Conservation (phyloP, 1,140 invertebrate species). For the Maconellicoccus hirsutus region DNA sequence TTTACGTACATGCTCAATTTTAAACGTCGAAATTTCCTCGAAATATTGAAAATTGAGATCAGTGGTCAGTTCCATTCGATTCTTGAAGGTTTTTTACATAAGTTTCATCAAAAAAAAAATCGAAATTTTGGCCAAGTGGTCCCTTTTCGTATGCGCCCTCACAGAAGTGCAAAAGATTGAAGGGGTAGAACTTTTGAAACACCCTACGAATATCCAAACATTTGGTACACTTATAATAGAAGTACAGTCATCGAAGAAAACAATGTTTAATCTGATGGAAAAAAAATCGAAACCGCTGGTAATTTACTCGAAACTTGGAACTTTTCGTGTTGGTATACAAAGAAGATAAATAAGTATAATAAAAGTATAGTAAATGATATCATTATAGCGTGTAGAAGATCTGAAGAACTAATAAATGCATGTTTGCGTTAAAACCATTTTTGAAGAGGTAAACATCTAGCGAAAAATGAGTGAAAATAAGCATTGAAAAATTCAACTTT, state of each 20-base stretch:
- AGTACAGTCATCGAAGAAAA: neutral
- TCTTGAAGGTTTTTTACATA: too few species aligned
- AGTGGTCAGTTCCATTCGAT: too few species aligned
- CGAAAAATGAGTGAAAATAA: conserved; percentile 5
- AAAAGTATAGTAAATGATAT: conserved; percentile 6
- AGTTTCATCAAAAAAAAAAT: too few species aligned
- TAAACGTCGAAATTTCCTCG: too few species aligned
- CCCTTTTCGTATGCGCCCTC: too few species aligned
- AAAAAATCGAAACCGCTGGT: neutral
- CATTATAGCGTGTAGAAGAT: neutral
- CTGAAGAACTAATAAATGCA: neutral
- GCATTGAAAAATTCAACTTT: neutral
- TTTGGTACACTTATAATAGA: too few species aligned
- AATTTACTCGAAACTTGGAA: neutral
- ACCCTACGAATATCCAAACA: too few species aligned
- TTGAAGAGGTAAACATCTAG: neutral
- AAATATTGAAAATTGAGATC: too few species aligned
- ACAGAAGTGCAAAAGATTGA: too few species aligned
- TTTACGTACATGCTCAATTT: too few species aligned
- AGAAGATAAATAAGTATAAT: neutral
- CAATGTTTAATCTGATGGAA: neutral
- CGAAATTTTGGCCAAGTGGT: too few species aligned
- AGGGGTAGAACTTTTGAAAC: too few species aligned
- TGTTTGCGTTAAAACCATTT: neutral
- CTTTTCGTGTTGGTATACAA: neutral